Percentiles rank a stretch among this genome's conserved stretches.
Evolutionary conservation across 2,113 vertebrate species (phyloP).

Genomic region (Ciconia stormi): DNA sequence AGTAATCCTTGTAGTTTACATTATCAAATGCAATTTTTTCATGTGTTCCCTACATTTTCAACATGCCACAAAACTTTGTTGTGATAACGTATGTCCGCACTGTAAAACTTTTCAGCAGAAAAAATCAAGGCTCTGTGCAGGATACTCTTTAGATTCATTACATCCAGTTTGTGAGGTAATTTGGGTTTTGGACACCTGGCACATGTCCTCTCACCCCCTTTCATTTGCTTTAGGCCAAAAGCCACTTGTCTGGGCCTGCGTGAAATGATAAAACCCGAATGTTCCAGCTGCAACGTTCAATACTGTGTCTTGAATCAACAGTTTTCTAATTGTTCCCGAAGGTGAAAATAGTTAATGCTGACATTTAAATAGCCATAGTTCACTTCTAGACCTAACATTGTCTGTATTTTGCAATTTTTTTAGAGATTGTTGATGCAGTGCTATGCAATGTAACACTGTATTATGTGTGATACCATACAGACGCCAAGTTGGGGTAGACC

Average conservation of each 20-base stretch:
- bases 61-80: neutral
- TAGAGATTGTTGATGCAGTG: neutral
- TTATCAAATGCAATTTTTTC: neutral
- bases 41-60: neutral
- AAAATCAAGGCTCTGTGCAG: neutral
- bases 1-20: neutral
- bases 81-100: neutral
- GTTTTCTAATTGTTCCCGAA: neutral
- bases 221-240: neutral
- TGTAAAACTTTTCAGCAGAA: neutral
- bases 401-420: neutral
- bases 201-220: neutral
- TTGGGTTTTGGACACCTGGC: neutral
- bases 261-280: neutral
- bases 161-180: neutral
- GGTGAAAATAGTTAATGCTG: neutral
- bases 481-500: rapidly evolving
- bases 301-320: neutral
- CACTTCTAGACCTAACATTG: neutral
- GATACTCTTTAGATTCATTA: neutral
- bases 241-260: neutral
- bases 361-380: neutral
- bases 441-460: too few relatives aligned
- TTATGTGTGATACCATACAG: neutral
- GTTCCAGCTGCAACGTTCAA: neutral